Evolutionary conservation across 2,888 invertebrate genomes (phyloP).

Genomic region (Melanchra persicariae): DNA sequence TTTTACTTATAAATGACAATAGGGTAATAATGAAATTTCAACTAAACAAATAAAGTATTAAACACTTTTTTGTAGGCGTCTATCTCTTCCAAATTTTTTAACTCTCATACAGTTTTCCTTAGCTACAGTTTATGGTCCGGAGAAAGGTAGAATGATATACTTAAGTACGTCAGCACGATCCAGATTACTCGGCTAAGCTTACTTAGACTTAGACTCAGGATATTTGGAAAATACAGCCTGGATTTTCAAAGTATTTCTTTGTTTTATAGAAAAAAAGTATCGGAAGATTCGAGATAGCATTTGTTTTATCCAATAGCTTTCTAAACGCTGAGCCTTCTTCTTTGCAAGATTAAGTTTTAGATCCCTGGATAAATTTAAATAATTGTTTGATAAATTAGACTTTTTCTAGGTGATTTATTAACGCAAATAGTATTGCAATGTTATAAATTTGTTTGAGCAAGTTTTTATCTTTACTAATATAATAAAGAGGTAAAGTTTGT

Average conservation of each 20-base stretch:
- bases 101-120: constrained; percentile 23
- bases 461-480: no score
- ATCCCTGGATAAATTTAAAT: neutral
- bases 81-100: constrained; percentile 32
- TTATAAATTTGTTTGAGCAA: neutral
- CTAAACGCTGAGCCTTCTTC: neutral
- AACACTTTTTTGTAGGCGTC: no score
- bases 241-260: constrained; percentile 2
- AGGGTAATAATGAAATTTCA: no score
- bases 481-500: no score
- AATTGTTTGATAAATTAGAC: neutral
- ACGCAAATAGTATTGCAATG: neutral
- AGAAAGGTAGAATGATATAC: constrained; percentile 50
- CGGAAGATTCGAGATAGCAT: neutral
- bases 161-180: constrained; percentile 49
- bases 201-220: constrained; percentile 20
- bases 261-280: neutral
- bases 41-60: no score
- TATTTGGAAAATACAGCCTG: constrained; percentile 25
- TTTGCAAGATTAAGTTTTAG: neutral
- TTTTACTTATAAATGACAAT: no score
- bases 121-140: constrained; percentile 29
- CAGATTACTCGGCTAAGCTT: constrained; percentile 47
- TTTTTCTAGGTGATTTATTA: constrained; percentile 5
- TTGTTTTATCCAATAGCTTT: neutral